phyloP scores from a whole-genome alignment of 1,140 invertebrate species.

The Microplitis demolitor region DNA sequence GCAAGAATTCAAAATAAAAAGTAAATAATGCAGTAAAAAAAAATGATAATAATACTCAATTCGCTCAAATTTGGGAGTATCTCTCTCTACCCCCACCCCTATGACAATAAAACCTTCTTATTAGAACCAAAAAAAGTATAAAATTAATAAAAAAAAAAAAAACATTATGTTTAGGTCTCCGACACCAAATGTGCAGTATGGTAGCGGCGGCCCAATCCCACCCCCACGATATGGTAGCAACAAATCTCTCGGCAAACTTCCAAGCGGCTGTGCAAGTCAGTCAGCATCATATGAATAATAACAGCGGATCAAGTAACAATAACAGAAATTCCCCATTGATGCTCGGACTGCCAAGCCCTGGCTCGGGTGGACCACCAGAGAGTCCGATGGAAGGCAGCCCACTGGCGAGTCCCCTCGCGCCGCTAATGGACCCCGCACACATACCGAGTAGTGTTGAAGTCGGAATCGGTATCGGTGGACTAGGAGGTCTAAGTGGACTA shows the following conservation, averaged over 20 bases:
- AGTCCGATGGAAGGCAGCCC: conserved; percentile 61
- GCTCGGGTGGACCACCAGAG: conserved; percentile 56
- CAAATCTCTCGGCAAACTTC: conserved; percentile 57
- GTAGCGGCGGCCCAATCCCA: conserved; percentile 69
- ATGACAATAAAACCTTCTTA: too few relatives aligned
- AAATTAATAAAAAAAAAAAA: conserved; percentile 4
- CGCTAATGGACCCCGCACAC: conserved; percentile 55
- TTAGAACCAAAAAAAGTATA: neutral
- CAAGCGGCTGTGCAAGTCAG: conserved; percentile 60
- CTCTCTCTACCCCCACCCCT: too few relatives aligned
- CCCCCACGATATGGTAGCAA: conserved; percentile 64
- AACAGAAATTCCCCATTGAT: conserved; percentile 62
- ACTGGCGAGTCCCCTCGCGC: conserved; percentile 60
- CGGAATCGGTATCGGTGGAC: conserved; percentile 64
- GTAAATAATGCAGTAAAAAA: too few relatives aligned
- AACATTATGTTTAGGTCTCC: conserved; percentile 59
- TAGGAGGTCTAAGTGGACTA: neutral
- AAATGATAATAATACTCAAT: too few relatives aligned
- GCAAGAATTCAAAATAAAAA: too few relatives aligned
- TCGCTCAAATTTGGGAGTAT: too few relatives aligned
- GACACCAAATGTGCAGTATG: conserved; percentile 76
- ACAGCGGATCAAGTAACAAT: conserved; percentile 42
- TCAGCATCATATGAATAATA: conserved; percentile 57
- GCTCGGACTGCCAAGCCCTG: conserved; percentile 61
- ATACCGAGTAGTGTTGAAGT: conserved; percentile 63